Evolutionary conservation across 2,888 invertebrate genomes (phyloP), one percentile per base, ranked within the genome.

Genomic region (Ormyrus labotus): DNA sequence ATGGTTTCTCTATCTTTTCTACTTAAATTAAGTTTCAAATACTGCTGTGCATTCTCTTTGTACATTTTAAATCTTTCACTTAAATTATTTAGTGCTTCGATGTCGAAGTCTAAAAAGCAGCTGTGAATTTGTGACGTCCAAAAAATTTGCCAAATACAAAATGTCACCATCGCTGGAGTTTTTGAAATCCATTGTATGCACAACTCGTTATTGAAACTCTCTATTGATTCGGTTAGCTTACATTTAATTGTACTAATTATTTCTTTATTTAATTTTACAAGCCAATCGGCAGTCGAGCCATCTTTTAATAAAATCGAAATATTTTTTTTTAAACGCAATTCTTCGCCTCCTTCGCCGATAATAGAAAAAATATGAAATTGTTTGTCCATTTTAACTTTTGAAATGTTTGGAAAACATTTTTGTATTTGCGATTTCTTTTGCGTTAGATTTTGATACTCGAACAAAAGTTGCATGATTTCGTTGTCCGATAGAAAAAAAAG

Each of bases 401-500:
- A 92, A 75, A 96, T 94, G 7, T 94, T 95, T 86, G 94, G 93
- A 87, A 96, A 96, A 87, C 95, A 95, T 88, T 95, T 95, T 85
- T 92, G 93, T 64, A 95, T 87, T 87, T 94, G 93, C 0, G 94
- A 93, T 84, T 94, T 93, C 6, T 94, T 93, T 69, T 93, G 91
- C 10, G 92, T 84, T 0, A 93, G 93, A 87, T 94, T 93, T 86
- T 93, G 93, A 1, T 94, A 93, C 89, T 95, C 94, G 0, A 95
- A 95, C 47, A 96, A 90, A 83, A 96, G 94, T 85, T 94, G 94
- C 71, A 96, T 90, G 90, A 96, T 92, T 89, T 96, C 95, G 84
- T 94, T 93, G 88, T 96, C 95, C 0, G 95, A 95, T 75, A 96
- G 89, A 86, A 96, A 96, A 91, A 95, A 96, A 87, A 96, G 94